Evolutionary conservation across 2,888 invertebrate species (phyloP), one percentile per base, ranked within the genome.

Genomic region (Lycocerus yunnanus): DNA sequence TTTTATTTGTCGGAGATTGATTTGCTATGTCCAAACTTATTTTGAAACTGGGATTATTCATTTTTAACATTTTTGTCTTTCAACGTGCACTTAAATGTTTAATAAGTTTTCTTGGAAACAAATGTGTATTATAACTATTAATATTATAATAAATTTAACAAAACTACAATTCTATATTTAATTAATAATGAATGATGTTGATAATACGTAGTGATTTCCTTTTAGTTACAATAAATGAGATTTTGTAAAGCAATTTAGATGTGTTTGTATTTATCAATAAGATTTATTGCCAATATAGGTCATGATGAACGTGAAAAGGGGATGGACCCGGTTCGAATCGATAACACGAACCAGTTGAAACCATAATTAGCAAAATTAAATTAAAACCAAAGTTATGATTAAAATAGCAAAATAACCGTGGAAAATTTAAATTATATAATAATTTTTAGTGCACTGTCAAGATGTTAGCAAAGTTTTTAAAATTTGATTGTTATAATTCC

Each of bases 281-380:
- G 78, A 79, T 79, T 79, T 79, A 79, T 76, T 61, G 76, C 65
- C 72, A 72, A 71, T 73, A 72, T 79, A 73, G 78, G 76, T 78
- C 76, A 74, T 66, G 73, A 70, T 72, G 71, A 74, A 80, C 78
- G 75, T 61, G 78, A 74, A 80, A 80, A 68, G 78, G n/a, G 80
- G 80, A 70, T 74, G 80, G 73, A 20, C 73, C 73, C 71, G 71
- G 77, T 77, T 78, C 73, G 75, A 74, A 43, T 75, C 76, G 75
- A 78, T 78, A 78, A 73, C 73, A 72, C 72, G 18, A 43, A 20
- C 20, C 43, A 43, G 65, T 21, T 59, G 11, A 61, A 65, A 61
- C 69, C 58, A 70, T 69, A 69, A 69, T 70, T 65, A 70, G 20
- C 63, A 65, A 70, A 70, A 70, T 65, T 63, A 18, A 27, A 63